These are phyloP conservation scores for Channallabes apus DNA, from an alignment of 2,797 vertebrate species.

Conservation along the genomic window DNA sequence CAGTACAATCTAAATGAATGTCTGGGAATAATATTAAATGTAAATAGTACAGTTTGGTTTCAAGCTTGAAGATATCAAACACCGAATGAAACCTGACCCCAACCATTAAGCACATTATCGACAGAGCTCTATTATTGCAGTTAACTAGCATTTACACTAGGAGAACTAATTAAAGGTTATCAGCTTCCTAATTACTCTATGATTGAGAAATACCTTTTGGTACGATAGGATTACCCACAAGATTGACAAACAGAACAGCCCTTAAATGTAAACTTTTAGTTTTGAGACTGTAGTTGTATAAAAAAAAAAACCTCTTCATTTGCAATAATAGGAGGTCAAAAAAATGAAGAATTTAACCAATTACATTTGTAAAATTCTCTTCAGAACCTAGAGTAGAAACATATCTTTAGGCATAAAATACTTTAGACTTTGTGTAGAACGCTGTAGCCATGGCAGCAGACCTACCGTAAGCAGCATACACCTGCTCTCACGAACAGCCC, in stretches of 20 bases:
- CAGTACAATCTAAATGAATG: not conserved
- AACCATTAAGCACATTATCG: not conserved
- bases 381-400: not conserved
- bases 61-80: not conserved
- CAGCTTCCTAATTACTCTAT: not conserved
- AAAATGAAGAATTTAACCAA: not conserved
- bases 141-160: not conserved
- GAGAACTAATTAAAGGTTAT: not conserved
- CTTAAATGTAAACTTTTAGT: not conserved
- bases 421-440: not conserved
- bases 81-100: not conserved
- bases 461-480: conserved; percentile 79
- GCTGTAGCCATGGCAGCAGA: not conserved
- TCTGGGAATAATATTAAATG: not conserved
- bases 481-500: conserved; percentile 73
- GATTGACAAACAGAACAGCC: not conserved
- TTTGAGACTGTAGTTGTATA: not conserved
- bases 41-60: not conserved
- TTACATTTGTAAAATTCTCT: not conserved
- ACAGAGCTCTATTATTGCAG: not conserved
- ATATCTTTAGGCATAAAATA: not conserved
- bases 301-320: not conserved
- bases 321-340: not conserved
- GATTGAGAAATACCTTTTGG: not conserved
- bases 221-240: not conserved